Evolutionary conservation across 2,113 vertebrate genomes (phyloP).

Genomic region (Dipodomys stephensi): DNA sequence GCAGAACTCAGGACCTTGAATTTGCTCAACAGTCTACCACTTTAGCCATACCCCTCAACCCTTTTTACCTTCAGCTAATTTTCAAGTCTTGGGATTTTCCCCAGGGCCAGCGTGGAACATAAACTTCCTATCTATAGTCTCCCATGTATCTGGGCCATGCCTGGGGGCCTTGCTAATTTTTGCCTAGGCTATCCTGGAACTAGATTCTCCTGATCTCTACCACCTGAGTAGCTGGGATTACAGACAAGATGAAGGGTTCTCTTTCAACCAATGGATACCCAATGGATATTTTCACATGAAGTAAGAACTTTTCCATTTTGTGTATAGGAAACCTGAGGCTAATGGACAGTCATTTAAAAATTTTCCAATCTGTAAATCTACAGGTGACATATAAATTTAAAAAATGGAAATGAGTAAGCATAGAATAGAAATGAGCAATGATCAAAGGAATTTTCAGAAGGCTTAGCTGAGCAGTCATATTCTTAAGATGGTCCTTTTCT

Average conservation of each 20-base stretch:
- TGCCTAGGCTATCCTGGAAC: too few relatives aligned
- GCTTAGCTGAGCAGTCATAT: neutral
- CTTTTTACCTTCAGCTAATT: too few relatives aligned
- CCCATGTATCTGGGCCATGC: too few relatives aligned
- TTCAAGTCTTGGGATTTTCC: too few relatives aligned
- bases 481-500: neutral
- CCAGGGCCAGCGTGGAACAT: too few relatives aligned
- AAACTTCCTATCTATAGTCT: too few relatives aligned
- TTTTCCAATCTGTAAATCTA: constrained; percentile 17
- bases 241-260: neutral
- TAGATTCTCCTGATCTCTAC: too few relatives aligned
- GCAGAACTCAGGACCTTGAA: too few relatives aligned
- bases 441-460: neutral
- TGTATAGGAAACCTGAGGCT: constrained; percentile 4
- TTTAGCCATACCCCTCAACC: too few relatives aligned
- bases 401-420: neutral
- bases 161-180: too few relatives aligned
- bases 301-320: constrained; percentile 40
- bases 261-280: neutral
- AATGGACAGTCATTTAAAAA: neutral
- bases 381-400: neutral
- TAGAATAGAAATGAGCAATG: neutral
- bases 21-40: too few relatives aligned
- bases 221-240: too few relatives aligned
- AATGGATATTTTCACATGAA: neutral